Percentiles rank a stretch among this genome's conserved stretches.
phyloP scores from a whole-genome alignment of 2,888 invertebrate genomes.

The Cheilosia grossa region DNA sequence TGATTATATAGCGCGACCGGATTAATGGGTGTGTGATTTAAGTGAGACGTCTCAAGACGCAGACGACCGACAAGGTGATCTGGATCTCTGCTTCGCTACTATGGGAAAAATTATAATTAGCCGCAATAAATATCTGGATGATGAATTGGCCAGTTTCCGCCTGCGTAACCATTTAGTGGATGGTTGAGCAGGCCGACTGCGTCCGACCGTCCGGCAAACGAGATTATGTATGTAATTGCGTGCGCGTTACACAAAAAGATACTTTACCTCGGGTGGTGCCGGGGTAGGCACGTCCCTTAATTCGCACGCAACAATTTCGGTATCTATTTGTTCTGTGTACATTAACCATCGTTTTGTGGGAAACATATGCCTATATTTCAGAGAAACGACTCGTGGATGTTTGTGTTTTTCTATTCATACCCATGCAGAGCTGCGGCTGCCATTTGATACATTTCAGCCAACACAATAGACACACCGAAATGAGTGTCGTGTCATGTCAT shows the following conservation, averaged over 20 bases:
- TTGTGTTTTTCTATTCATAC: conserved; percentile 38
- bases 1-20: conserved; percentile 62
- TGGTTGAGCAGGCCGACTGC: conserved; percentile 13
- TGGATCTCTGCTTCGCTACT: conserved; percentile 3
- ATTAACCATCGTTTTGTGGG: conserved; percentile 17
- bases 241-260: conserved; percentile 54
- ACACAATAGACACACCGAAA: conserved; percentile 69
- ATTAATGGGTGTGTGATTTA: conserved; percentile 69
- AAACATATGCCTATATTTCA: conserved; percentile 6
- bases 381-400: conserved; percentile 1
- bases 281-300: background rate
- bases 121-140: conserved; percentile 69
- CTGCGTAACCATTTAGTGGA: conserved; percentile 49
- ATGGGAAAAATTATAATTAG: conserved; percentile 64
- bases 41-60: conserved; percentile 65
- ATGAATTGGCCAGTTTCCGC: conserved; percentile 69
- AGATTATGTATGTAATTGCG: conserved; percentile 41
- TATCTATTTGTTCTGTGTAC: conserved; percentile 44
- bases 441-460: conserved; percentile 62
- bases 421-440: conserved; percentile 22
- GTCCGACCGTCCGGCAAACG: background rate
- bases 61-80: conserved; percentile 46
- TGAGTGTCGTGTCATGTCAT: conserved; percentile 70
- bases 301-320: conserved; percentile 55
- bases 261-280: conserved; percentile 4